Evolutionary conservation across 2,888 invertebrate species (phyloP).

Genomic region (Synergus umbraculus): DNA sequence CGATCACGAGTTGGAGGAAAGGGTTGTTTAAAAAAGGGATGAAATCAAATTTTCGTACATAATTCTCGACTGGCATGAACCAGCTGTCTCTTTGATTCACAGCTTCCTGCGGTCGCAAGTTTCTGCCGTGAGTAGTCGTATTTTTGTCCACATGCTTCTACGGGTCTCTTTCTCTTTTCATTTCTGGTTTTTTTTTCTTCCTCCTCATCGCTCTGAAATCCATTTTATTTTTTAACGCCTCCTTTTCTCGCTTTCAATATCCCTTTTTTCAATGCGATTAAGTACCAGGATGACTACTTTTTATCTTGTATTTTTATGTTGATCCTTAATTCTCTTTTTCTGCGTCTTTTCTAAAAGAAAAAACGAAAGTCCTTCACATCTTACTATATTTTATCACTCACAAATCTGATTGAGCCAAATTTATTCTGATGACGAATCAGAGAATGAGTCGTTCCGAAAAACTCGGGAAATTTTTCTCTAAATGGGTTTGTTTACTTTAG

Average conservation of each 20-base stretch:
- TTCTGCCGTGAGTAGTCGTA: conserved; percentile 56
- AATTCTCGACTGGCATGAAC: conserved; percentile 54
- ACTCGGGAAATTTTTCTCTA: not conserved
- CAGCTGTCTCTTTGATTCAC: conserved; percentile 73
- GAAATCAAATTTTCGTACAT: conserved; percentile 60
- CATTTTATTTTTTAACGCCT: conserved; percentile 42
- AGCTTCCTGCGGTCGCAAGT: conserved; percentile 66
- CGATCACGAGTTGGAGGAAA: not conserved
- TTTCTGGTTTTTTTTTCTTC: conserved; percentile 49
- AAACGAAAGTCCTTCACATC: not conserved
- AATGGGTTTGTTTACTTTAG: not conserved
- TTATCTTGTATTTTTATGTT: conserved; percentile 41
- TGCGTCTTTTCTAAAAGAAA: conserved; percentile 46
- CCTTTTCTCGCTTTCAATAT: conserved; percentile 41
- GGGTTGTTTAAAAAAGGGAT: conserved; percentile 46
- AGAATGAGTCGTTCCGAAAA: not conserved
- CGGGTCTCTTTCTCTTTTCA: conserved; percentile 44
- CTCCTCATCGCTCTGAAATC: conserved; percentile 22
- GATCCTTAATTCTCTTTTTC: conserved; percentile 50
- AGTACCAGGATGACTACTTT: conserved; percentile 25
- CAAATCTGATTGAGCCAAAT: not conserved
- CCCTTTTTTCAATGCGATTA: conserved; percentile 39
- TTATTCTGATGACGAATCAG: not conserved
- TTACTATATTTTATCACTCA: not conserved
- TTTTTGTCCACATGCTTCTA: conserved; percentile 59